These are phyloP conservation scores for Trichonephila inaurata DNA, from an alignment of 1,140 invertebrate genomes.

Conservation along the genomic window DNA sequence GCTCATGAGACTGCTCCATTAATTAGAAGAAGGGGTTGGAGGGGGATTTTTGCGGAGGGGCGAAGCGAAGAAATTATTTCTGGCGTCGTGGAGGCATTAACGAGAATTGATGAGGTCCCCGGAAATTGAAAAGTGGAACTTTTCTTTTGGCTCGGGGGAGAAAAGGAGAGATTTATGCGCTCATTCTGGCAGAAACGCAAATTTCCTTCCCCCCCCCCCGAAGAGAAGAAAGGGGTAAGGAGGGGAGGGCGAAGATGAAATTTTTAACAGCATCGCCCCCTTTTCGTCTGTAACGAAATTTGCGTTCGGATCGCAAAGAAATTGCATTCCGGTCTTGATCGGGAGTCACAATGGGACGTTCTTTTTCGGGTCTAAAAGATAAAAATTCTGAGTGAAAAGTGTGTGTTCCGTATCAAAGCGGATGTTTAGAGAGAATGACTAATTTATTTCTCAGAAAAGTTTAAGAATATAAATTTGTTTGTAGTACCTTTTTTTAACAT, in stretches of 20 bases:
- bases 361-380: constrained; percentile 3
- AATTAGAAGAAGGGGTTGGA: constrained; percentile 44
- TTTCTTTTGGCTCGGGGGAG: constrained; percentile 53
- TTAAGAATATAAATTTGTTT: neutral
- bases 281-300: constrained; percentile 37
- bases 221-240: neutral
- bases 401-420: neutral
- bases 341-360: neutral
- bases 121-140: constrained; percentile 72
- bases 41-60: neutral
- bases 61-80: constrained; percentile 60
- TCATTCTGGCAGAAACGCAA: constrained; percentile 28
- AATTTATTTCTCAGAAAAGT: neutral
- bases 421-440: neutral
- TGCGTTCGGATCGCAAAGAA: constrained; percentile 33
- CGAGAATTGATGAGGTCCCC: constrained; percentile 68
- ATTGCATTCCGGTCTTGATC: constrained; percentile 12
- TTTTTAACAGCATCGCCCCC: constrained; percentile 48
- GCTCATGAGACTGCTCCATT: constrained; percentile 56
- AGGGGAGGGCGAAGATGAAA: constrained; percentile 10
- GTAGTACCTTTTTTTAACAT: neutral
- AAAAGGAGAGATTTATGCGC: constrained; percentile 43
- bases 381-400: neutral
- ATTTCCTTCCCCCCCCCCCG: constrained; percentile 31
- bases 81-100: constrained; percentile 65